A percentile compares a stretch with the other conserved stretches of the same genome.
Conservation (phyloP, 1,140 invertebrate genomes). For the Calliphora vicina region DNA sequence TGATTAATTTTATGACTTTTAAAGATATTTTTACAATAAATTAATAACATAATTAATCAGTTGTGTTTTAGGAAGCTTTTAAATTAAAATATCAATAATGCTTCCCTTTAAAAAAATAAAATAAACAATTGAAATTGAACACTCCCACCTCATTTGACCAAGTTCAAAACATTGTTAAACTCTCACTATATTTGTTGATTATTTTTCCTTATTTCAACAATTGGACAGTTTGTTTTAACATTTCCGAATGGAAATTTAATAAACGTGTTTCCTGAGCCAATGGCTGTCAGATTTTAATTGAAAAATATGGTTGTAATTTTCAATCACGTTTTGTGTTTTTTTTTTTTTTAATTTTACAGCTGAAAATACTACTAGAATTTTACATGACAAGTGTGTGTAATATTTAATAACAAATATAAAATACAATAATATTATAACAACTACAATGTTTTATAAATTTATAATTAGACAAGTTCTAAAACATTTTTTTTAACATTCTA, state of each 20-base stretch:
- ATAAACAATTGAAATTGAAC: not conserved
- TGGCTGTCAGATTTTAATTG: not conserved
- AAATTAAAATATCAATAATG: too few relatives aligned
- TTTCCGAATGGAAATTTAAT: not conserved
- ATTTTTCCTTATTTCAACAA: not conserved
- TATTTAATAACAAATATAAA: too few relatives aligned
- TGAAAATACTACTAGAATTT: not conserved
- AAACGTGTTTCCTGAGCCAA: not conserved
- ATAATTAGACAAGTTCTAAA: too few relatives aligned
- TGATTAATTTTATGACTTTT: too few relatives aligned
- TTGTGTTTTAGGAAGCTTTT: too few relatives aligned
- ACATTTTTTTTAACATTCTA: too few relatives aligned
- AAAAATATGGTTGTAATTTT: not conserved
- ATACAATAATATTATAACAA: too few relatives aligned
- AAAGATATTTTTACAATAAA: too few relatives aligned
- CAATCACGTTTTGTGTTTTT: not conserved
- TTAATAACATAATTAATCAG: too few relatives aligned
- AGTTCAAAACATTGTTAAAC: not conserved
- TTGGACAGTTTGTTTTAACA: not conserved
- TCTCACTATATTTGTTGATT: not conserved
- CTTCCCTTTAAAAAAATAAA: not conserved
- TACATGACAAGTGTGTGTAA: too few relatives aligned
- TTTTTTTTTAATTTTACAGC: not conserved
- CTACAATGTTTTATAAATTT: too few relatives aligned
- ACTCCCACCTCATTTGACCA: not conserved